These are phyloP conservation scores for Saccostrea echinata DNA, from an alignment of 1,140 invertebrate species.

Conservation along the genomic window DNA sequence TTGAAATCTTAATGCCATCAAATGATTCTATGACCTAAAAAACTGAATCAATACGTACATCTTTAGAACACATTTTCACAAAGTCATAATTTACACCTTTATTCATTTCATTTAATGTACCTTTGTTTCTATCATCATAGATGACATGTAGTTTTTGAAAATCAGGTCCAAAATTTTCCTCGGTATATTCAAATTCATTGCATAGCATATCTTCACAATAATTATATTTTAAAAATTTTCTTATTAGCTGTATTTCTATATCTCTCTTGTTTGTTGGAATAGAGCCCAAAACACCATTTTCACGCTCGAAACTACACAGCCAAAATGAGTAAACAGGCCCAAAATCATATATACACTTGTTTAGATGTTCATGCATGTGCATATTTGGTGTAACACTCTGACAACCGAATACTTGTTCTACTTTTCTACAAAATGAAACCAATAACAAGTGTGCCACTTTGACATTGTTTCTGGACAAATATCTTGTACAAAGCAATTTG, in stretches of 20 bases:
- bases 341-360: slow-evolving; percentile 53
- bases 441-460: slow-evolving; percentile 41
- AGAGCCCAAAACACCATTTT: slow-evolving; percentile 54
- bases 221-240: slow-evolving; percentile 36
- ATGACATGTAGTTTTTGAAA: background rate
- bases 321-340: too few species aligned
- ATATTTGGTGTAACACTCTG: slow-evolving; percentile 55
- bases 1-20: slow-evolving; percentile 10
- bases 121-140: slow-evolving; percentile 9
- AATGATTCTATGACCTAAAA: slow-evolving; percentile 1
- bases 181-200: background rate
- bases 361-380: slow-evolving; percentile 59
- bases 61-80: background rate
- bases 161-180: background rate
- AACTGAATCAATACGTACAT: background rate
- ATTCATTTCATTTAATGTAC: background rate
- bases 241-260: slow-evolving; percentile 51
- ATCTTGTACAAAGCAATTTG: slow-evolving; percentile 11
- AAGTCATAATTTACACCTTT: background rate
- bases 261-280: slow-evolving; percentile 51
- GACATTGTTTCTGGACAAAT: slow-evolving; percentile 37
- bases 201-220: background rate
- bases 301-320: slow-evolving; percentile 51
- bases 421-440: slow-evolving; percentile 48
- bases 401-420: slow-evolving; percentile 48